These are phyloP conservation scores for Sebastes hubbsi DNA, from an alignment of 2,797 vertebrate species.

Conservation along the genomic window DNA sequence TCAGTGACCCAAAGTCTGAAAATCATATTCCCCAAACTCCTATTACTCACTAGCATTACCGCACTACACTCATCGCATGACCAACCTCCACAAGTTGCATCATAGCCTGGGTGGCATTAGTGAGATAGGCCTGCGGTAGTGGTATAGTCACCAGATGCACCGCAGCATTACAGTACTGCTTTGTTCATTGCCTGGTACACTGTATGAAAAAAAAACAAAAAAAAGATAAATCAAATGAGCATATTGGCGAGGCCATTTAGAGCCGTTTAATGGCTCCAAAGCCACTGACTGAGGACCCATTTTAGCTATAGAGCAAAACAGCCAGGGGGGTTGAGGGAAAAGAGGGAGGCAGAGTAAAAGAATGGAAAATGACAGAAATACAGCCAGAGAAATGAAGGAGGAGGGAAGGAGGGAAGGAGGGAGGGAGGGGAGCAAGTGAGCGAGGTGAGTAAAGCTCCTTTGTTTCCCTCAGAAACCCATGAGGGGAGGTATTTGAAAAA, in stretches of 20 bases:
- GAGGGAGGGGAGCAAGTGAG: slow-evolving; percentile 38
- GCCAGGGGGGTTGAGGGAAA: slow-evolving; percentile 8
- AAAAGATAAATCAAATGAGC: slow-evolving; percentile 46
- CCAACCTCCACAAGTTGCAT: slow-evolving; percentile 43
- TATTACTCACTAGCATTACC: slow-evolving; percentile 25
- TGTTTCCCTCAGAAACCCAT: slow-evolving; percentile 66
- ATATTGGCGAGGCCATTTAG: slow-evolving; percentile 39
- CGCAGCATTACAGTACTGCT: background rate
- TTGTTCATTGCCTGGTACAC: background rate
- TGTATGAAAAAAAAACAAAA: background rate
- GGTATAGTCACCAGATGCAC: slow-evolving; percentile 9
- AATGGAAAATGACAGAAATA: slow-evolving; percentile 52
- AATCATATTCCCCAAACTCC: slow-evolving; percentile 17
- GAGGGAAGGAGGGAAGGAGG: background rate
- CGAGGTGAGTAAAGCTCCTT: slow-evolving; percentile 66
- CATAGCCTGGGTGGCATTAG: slow-evolving; percentile 23
- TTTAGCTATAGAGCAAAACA: slow-evolving; percentile 55
- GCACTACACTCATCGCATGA: slow-evolving; percentile 6
- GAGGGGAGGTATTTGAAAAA: slow-evolving; percentile 65
- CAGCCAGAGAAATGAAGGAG: slow-evolving; percentile 31
- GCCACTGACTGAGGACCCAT: slow-evolving; percentile 51
- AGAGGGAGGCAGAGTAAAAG: slow-evolving; percentile 18
- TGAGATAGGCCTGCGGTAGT: slow-evolving; percentile 2
- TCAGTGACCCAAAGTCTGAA: slow-evolving; percentile 31
- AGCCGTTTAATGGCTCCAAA: slow-evolving; percentile 51